phyloP scores from a whole-genome alignment of 2,113 vertebrate species.

The Ageneiosus marmoratus region DNA sequence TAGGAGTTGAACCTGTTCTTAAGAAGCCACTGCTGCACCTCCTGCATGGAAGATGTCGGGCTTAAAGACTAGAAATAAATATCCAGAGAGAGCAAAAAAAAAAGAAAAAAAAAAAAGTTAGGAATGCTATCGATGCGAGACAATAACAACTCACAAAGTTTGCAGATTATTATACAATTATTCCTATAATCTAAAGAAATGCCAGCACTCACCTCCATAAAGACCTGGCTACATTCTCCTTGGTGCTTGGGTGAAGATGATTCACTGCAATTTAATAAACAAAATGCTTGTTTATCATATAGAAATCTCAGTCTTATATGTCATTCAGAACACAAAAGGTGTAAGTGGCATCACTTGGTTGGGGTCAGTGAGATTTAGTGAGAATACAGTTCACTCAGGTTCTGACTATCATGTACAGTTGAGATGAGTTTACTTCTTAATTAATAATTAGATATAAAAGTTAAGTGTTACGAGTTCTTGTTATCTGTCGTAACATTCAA shows the following conservation, averaged over 20 bases:
- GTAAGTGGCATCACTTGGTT: not conserved
- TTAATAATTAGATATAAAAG: not conserved
- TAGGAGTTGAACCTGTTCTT: conserved; percentile 94
- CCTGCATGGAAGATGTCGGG: conserved; percentile 87
- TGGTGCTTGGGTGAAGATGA: conserved; percentile 96
- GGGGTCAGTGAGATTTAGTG: not conserved
- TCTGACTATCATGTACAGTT: not conserved
- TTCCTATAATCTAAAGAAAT: not conserved
- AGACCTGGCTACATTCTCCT: conserved; percentile 80
- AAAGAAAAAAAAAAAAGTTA: not conserved
- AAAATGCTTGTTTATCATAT: not conserved
- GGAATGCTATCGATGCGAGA: not conserved
- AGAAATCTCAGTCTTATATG: not conserved
- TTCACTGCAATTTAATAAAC: conserved; percentile 73
- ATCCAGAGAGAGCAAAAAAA: no score
- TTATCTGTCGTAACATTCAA: not conserved
- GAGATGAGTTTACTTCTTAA: not conserved
- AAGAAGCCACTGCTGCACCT: conserved; percentile 95
- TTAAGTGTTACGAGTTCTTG: not conserved
- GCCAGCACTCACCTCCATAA: conserved; percentile 79
- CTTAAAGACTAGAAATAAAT: conserved; percentile 80
- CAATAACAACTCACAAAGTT: not conserved
- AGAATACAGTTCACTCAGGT: not conserved
- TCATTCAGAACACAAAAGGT: not conserved
- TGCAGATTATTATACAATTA: not conserved